These are phyloP conservation scores for Octodonta nipae DNA, from an alignment of 2,888 invertebrate species.

Conservation along the genomic window DNA sequence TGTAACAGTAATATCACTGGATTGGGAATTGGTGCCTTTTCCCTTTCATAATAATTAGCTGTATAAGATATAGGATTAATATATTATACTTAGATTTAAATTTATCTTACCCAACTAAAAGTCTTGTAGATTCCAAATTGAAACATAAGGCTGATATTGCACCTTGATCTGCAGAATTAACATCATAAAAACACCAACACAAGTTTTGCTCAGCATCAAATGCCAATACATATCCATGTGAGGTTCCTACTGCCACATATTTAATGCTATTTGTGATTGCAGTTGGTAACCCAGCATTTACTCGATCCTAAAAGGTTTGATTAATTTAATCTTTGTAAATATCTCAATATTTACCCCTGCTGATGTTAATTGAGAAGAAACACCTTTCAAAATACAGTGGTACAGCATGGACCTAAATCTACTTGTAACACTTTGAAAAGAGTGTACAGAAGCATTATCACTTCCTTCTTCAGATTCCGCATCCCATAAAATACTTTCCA, in stretches of 20 bases:
- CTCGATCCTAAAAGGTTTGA: conserved; percentile 52
- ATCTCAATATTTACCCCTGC: conserved; percentile 50
- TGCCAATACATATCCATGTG: conserved; percentile 79
- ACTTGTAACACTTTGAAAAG: conserved; percentile 37
- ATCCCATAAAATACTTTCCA: conserved; percentile 72
- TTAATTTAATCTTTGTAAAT: conserved; percentile 1
- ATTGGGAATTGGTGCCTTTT: no score
- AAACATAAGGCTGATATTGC: conserved; percentile 74
- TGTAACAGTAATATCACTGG: no score
- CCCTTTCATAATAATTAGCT: no score
- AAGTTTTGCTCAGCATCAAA: conserved; percentile 78
- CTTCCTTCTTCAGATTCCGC: conserved; percentile 52
- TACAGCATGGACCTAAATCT: conserved; percentile 54
- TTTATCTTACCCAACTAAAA: conserved; percentile 61
- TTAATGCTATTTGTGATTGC: conserved; percentile 64
- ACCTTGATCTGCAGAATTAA: conserved; percentile 53
- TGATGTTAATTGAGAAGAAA: conserved; percentile 76
- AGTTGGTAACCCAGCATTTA: conserved; percentile 79
- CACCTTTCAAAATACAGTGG: conserved; percentile 71
- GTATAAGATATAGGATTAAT: no score
- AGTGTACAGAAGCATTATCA: conserved; percentile 41
- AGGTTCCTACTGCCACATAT: conserved; percentile 83
- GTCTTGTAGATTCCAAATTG: conserved; percentile 72
- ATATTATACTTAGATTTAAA: no score
- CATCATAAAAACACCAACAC: conserved; percentile 73